A percentile compares a stretch with the other conserved stretches of the same genome.
These are phyloP conservation scores for Proteles cristata DNA, from an alignment of 2,113 vertebrate genomes.

Conservation along the genomic window DNA sequence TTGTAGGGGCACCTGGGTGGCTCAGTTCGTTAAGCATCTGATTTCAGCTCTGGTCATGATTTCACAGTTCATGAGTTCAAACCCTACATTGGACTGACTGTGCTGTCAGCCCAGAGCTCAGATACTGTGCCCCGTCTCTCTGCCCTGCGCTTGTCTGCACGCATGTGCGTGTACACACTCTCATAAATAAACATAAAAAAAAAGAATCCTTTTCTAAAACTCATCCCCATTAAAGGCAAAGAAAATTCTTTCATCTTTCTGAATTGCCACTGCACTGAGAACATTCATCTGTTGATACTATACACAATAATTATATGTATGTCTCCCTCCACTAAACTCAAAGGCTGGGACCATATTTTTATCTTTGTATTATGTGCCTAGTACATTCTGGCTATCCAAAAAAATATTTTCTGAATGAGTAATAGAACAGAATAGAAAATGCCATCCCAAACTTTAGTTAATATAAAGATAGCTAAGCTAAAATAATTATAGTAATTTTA, in stretches of 20 bases:
- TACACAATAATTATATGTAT: neutral
- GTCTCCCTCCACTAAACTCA: neutral
- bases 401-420: neutral
- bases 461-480: slow-evolving; percentile 15
- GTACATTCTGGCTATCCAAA: neutral
- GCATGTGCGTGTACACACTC: too few relatives aligned
- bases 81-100: too few relatives aligned
- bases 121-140: too few relatives aligned
- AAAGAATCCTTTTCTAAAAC: slow-evolving; percentile 27
- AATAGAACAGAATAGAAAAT: slow-evolving; percentile 21
- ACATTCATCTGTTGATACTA: neutral
- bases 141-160: too few relatives aligned
- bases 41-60: too few relatives aligned
- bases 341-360: neutral
- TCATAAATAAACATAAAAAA: neutral
- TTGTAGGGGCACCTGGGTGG: neutral
- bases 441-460: neutral
- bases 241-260: neutral
- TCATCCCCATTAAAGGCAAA: neutral
- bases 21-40: too few relatives aligned
- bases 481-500: neutral
- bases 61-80: too few relatives aligned
- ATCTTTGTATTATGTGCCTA: neutral
- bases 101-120: too few relatives aligned
- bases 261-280: neutral